Base-by-base conservation (phyloP, 2,113 vertebrate species). In the Nycticryphes semicollaris region DNA sequence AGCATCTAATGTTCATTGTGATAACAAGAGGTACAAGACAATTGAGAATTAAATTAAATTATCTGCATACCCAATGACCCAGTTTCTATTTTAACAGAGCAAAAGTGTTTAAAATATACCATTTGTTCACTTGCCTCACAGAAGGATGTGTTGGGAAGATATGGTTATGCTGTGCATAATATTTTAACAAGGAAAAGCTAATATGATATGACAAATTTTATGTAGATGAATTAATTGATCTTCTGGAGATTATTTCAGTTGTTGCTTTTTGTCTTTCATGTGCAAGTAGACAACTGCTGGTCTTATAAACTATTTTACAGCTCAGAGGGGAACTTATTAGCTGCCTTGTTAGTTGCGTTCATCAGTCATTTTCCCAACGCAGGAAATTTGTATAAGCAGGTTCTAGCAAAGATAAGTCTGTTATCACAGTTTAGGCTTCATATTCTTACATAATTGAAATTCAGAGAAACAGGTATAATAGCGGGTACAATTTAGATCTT, bases 21-120 rank as follows among this genome's bases (percentile, higher is more conserved):
- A 54, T 82, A 87, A 43, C 24, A 69, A 66, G 63, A 63, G 14
- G 25, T 50, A 51, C 27, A 85, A 59, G 30, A 91, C 62, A 85
- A 69, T 30, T 62, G 77, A 89, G 74, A 82, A 93, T 85, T 27
- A 87, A 73, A 84, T 76, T 53, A 68, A 80, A 77, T 91, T 81
- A 75, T 94, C 74, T 96, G 66, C n/a, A 92, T 95, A 69, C 86
- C 76, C 64, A 72, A 45, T 95, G 86, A 96, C 83, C 90, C 68
- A 94, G 39, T 90, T 96, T 79, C 66, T 84, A 27, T 75, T 94
- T 87, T 60, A 87, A 72, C 50, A 75, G 66, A 90, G 17, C 9
- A 81, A n/a, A 92, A 94, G 18, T 35, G 17, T 92, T 90, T 86
- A 48, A 94, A 87, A 88, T 54, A 64, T 9, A 51, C 24, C 62